These are phyloP conservation scores for Hermetia illucens DNA, from an alignment of 1,140 invertebrate species.

Conservation along the genomic window DNA sequence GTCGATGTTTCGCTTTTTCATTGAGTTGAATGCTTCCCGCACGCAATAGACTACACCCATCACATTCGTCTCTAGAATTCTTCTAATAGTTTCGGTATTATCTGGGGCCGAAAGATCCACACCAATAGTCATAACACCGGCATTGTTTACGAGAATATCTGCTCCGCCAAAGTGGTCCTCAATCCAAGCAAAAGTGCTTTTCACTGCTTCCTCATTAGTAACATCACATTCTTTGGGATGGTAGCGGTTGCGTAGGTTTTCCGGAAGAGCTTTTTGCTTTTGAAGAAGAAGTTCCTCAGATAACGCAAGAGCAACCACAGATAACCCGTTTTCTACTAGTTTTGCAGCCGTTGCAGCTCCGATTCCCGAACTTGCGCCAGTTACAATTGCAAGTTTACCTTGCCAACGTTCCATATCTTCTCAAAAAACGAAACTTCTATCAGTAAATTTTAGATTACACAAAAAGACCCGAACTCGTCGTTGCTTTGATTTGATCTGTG, in stretches of 20 bases:
- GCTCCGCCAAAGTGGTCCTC: constrained; percentile 40
- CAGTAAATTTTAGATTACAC: too few species aligned
- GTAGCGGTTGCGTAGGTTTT: constrained; percentile 19
- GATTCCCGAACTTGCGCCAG: too few species aligned
- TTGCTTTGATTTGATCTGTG: too few species aligned
- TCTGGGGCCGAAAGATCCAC: constrained; percentile 18
- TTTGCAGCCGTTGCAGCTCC: constrained; percentile 36
- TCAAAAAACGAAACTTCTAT: too few species aligned
- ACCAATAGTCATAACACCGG: constrained; percentile 35
- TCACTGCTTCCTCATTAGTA: constrained; percentile 43
- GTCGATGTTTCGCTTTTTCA: too few species aligned
- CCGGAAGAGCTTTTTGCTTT: constrained; percentile 14
- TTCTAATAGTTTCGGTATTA: constrained; percentile 30
- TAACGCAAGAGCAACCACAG: constrained; percentile 49
- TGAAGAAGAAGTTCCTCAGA: constrained; percentile 38
- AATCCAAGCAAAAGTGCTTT: constrained; percentile 43
- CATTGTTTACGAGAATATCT: constrained; percentile 55
- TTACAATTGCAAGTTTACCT: constrained; percentile 48
- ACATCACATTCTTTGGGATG: constrained; percentile 42
- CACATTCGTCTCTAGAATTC: constrained; percentile 48
- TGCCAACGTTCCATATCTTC: constrained; percentile 46
- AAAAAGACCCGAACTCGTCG: too few species aligned
- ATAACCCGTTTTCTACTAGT: constrained; percentile 40
- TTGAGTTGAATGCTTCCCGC: too few species aligned
- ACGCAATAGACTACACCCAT: too few species aligned